Percentiles rank a stretch among this genome's conserved stretches.
These are phyloP conservation scores for Yasuhikotakia modesta DNA, from an alignment of 2,797 vertebrate genomes.

Conservation along the genomic window DNA sequence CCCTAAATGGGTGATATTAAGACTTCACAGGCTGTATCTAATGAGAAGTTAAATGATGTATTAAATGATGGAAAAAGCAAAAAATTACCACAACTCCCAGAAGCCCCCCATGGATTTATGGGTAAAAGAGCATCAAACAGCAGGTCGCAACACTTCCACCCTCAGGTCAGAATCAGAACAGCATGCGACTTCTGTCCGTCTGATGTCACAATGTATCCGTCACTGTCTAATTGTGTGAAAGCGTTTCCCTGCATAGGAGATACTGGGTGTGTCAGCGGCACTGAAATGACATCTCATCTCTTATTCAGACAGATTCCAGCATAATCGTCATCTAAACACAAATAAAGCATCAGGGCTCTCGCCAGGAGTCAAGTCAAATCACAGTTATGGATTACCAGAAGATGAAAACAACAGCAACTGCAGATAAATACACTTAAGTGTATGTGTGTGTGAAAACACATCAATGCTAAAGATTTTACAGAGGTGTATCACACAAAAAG, in stretches of 20 bases:
- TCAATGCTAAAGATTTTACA: constrained; percentile 12
- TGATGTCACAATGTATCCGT: constrained; percentile 15
- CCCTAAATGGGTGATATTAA: constrained; percentile 8
- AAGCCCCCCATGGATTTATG: background rate
- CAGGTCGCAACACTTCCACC: constrained; percentile 13
- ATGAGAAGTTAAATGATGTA: constrained; percentile 6
- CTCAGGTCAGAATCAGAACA: constrained; percentile 19
- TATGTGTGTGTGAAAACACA: constrained; percentile 5
- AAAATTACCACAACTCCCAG: background rate
- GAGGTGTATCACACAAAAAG: background rate
- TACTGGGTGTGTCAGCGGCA: background rate
- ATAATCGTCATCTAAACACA: constrained; percentile 23
- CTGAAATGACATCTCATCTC: constrained; percentile 2
- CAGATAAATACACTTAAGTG: constrained; percentile 15
- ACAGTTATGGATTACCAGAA: background rate
- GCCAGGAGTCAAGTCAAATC: constrained; percentile 17
- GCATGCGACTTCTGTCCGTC: constrained; percentile 12
- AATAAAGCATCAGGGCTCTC: background rate
- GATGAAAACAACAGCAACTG: constrained; percentile 12
- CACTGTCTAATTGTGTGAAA: constrained; percentile 23
- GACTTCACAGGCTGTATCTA: background rate
- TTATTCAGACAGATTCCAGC: constrained; percentile 4
- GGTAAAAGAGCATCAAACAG: constrained; percentile 42
- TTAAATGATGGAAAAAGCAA: background rate
- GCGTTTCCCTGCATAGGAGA: constrained; percentile 14